Evolutionary conservation across 1,140 invertebrate genomes (phyloP).

Genomic region (Drosophila hydei): DNA sequence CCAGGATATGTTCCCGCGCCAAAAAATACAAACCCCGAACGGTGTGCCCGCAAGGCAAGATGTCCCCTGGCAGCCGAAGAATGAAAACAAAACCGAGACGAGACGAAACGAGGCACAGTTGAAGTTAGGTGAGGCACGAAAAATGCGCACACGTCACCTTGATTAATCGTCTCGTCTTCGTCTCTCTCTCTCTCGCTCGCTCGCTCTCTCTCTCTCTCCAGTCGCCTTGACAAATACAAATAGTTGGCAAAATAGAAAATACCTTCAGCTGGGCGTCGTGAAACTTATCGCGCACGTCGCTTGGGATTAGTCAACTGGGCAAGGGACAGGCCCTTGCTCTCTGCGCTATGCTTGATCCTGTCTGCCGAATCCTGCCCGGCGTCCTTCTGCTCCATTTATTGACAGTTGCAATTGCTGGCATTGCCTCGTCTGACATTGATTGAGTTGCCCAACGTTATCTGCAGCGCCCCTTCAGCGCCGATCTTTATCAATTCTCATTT

Average conservation of each 20-base stretch:
- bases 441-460: conserved; percentile 46
- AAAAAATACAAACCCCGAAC: conserved; percentile 30
- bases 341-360: too few relatives aligned
- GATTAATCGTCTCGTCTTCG: conserved; percentile 67
- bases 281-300: conserved; percentile 59
- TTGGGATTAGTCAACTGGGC: conserved; percentile 53
- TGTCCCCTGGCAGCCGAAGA: background rate
- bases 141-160: conserved; percentile 68
- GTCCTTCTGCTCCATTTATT: conserved; percentile 67
- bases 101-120: background rate
- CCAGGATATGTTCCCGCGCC: conserved; percentile 36
- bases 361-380: background rate
- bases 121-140: conserved; percentile 3
- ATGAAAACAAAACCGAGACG: conserved; percentile 1
- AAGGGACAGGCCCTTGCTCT: too few relatives aligned
- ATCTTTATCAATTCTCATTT: conserved; percentile 53
- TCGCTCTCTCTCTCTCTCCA: conserved; percentile 24
- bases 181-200: background rate
- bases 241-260: conserved; percentile 49
- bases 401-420: conserved; percentile 65
- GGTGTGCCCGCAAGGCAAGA: conserved; percentile 14
- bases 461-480: conserved; percentile 11
- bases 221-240: conserved; percentile 78
- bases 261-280: background rate
- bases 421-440: conserved; percentile 61